Conservation (phyloP, 2,113 vertebrate species). For the Scartelaos histophorus region DNA sequence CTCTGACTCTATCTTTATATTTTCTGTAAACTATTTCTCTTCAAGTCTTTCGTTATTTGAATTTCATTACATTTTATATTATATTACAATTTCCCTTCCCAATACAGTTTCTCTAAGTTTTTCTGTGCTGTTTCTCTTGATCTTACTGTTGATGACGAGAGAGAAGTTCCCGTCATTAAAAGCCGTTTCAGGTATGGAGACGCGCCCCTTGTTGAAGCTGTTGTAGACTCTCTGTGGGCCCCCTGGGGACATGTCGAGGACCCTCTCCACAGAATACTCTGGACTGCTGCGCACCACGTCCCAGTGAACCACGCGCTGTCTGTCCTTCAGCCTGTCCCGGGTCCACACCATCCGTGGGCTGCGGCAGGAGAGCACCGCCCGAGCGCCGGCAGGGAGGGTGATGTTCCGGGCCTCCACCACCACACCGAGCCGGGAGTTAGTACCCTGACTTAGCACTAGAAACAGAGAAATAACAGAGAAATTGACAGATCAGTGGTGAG, state of each 20-base stretch:
- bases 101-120: neutral
- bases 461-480: neutral
- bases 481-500: neutral
- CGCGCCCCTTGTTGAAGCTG: constrained; percentile 82
- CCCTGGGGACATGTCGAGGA: constrained; percentile 90
- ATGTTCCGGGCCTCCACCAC: constrained; percentile 83
- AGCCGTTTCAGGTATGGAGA: constrained; percentile 80
- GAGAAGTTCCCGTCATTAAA: constrained; percentile 95
- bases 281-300: constrained; percentile 80
- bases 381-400: constrained; percentile 74
- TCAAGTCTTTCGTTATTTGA: too few species aligned
- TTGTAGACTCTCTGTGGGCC: constrained; percentile 87
- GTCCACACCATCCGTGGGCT: constrained; percentile 92
- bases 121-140: neutral
- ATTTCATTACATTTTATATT: too few species aligned
- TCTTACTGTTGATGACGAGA: constrained; percentile 80
- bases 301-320: constrained; percentile 96
- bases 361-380: constrained; percentile 83
- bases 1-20: too few species aligned
- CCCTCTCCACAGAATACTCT: constrained; percentile 75
- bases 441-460: constrained; percentile 70
- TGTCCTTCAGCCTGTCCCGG: constrained; percentile 87
- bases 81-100: too few species aligned
- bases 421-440: constrained; percentile 62
- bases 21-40: too few species aligned